phyloP scores from a whole-genome alignment of 2,797 vertebrate genomes.

The Scolopax bukidnonensis region DNA sequence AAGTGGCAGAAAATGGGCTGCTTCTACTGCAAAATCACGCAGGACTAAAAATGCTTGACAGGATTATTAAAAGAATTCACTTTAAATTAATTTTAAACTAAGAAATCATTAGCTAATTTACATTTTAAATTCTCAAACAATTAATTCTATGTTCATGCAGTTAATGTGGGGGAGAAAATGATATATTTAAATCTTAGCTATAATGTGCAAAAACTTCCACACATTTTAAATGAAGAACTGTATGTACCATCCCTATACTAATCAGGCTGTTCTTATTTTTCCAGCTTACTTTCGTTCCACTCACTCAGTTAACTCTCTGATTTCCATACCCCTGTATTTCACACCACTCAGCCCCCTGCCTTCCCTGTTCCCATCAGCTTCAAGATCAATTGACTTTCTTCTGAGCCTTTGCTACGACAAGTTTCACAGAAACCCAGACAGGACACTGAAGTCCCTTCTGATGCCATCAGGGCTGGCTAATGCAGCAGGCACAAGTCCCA shows the following conservation, averaged over 20 bases:
- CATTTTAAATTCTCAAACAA: slow-evolving; percentile 38
- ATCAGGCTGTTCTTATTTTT: background rate
- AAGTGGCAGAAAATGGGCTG: background rate
- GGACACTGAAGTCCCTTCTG: background rate
- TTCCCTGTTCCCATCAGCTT: background rate
- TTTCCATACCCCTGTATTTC: background rate
- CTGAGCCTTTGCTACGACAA: background rate
- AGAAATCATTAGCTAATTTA: slow-evolving; percentile 25
- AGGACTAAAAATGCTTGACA: slow-evolving; percentile 9
- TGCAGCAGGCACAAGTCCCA: background rate
- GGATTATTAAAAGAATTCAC: slow-evolving; percentile 8
- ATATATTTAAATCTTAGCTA: background rate
- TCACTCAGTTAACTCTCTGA: background rate
- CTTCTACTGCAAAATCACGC: background rate
- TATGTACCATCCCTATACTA: background rate
- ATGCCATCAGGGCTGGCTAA: background rate
- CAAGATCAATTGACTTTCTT: background rate
- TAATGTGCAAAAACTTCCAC: background rate
- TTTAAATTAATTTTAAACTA: slow-evolving; percentile 40
- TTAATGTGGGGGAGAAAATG: background rate
- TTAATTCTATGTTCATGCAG: background rate
- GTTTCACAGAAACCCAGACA: background rate
- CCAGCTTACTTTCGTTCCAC: background rate
- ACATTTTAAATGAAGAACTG: slow-evolving; percentile 1
- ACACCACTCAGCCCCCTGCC: background rate